These are phyloP conservation scores for Synaphobranchus kaupii DNA, from an alignment of 2,797 vertebrate genomes.

Conservation along the genomic window DNA sequence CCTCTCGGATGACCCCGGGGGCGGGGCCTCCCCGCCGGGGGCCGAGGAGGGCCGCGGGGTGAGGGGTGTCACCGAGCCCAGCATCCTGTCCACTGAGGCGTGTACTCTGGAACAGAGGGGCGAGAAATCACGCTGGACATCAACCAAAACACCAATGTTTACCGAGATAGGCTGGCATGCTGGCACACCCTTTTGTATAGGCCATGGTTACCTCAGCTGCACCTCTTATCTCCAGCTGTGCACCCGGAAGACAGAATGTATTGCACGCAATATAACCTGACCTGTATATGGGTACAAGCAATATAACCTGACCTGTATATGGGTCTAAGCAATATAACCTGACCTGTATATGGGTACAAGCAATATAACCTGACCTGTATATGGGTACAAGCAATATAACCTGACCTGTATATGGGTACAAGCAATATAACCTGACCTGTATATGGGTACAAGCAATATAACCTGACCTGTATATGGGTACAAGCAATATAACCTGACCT, in stretches of 20 bases:
- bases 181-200: neutral
- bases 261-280: neutral
- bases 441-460: too few relatives aligned
- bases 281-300: too few relatives aligned
- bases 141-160: neutral
- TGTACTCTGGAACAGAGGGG: conserved; percentile 59
- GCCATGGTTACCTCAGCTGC: neutral
- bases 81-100: conserved; percentile 68
- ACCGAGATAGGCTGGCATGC: neutral
- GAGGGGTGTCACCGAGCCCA: conserved; percentile 63
- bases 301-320: too few relatives aligned
- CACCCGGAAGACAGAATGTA: neutral
- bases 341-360: too few relatives aligned
- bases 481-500: too few relatives aligned
- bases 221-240: neutral
- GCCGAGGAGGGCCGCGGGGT: conserved; percentile 59
- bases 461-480: too few relatives aligned
- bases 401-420: neutral
- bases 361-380: too few relatives aligned
- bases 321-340: too few relatives aligned
- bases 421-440: too few relatives aligned
- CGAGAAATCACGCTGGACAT: neutral
- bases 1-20: conserved; percentile 65
- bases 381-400: neutral
- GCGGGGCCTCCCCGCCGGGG: conserved; percentile 62